Percentiles rank a stretch among this genome's conserved stretches.
These are phyloP conservation scores for Drosophila jambulina DNA, from an alignment of 1,140 invertebrate genomes.

Conservation along the genomic window DNA sequence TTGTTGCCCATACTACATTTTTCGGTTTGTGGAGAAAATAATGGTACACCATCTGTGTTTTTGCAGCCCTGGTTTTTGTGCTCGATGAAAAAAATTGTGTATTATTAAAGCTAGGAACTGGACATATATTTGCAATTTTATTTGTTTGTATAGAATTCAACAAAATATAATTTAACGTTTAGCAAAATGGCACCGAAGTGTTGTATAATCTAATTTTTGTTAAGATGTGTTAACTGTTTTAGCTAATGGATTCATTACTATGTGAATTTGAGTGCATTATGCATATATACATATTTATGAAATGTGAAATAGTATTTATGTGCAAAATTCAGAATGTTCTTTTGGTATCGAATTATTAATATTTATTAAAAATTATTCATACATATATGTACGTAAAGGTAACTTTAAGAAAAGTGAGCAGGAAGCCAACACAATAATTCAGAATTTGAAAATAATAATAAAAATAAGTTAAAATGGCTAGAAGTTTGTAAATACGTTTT, in stretches of 20 bases:
- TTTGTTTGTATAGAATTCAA: neutral
- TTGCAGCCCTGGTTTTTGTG: neutral
- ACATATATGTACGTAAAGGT: neutral
- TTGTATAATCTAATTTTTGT: neutral
- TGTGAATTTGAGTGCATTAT: too few species aligned
- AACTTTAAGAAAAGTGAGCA: neutral
- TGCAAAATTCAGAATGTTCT: neutral
- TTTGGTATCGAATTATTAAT: neutral
- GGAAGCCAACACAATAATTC: neutral
- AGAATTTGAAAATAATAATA: neutral
- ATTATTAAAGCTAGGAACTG: conserved; percentile 2
- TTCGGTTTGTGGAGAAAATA: neutral
- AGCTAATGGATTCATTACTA: neutral
- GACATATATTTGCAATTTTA: neutral
- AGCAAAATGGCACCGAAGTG: neutral
- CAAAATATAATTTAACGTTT: neutral
- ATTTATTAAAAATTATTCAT: neutral
- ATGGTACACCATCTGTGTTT: neutral
- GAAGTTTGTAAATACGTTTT: neutral
- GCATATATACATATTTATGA: neutral
- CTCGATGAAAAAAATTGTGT: conserved; percentile 8
- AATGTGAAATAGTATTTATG: neutral
- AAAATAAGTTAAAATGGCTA: neutral
- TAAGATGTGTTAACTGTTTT: neutral
- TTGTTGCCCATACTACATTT: neutral